Conservation (phyloP, 2,888 invertebrate species). For the Hartigia nigra region DNA sequence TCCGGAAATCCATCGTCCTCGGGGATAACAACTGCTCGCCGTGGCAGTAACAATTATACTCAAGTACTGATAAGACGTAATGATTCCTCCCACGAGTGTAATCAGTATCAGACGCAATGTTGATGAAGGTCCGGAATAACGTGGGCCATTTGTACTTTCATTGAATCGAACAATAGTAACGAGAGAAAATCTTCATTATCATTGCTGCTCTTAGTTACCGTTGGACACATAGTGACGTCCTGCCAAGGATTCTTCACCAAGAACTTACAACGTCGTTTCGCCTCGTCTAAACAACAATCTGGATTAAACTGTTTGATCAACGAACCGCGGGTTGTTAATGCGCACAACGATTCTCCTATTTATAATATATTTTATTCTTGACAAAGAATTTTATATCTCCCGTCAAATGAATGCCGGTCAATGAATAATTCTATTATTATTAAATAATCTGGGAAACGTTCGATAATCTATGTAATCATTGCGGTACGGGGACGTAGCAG, state of each 20-base stretch:
- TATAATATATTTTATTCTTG: background rate
- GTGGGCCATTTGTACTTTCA: background rate
- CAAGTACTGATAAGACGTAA: constrained; percentile 39
- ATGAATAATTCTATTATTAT: background rate
- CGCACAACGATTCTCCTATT: background rate
- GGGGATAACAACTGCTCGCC: constrained; percentile 22
- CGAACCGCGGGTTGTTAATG: background rate
- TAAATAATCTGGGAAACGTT: background rate
- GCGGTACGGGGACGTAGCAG: background rate
- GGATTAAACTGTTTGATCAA: background rate
- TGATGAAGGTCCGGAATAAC: constrained; percentile 34
- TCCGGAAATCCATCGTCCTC: background rate
- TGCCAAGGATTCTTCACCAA: background rate
- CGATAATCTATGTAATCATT: background rate
- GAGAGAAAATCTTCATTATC: background rate
- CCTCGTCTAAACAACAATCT: background rate
- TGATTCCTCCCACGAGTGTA: constrained; percentile 35
- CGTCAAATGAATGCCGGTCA: background rate
- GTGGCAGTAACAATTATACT: constrained; percentile 37
- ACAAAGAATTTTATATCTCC: background rate
- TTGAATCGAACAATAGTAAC: background rate
- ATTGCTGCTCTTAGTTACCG: background rate
- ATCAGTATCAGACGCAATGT: constrained; percentile 53
- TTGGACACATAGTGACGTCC: background rate
- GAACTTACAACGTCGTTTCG: background rate